Conservation (phyloP, 1,140 invertebrate species). For the Dendrolimus punctatus region DNA sequence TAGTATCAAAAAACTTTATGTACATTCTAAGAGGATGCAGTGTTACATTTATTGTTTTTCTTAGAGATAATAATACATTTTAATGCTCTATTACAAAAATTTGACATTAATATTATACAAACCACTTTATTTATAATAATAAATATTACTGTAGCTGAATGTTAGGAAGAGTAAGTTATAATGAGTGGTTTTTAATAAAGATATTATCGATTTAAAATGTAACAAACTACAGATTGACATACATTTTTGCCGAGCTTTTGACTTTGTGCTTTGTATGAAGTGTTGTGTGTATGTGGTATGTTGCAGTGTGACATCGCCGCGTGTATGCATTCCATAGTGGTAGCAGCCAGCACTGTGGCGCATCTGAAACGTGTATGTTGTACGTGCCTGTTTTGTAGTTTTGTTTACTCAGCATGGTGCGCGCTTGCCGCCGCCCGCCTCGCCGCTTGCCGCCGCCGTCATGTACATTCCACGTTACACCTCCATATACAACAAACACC, state of each 20-base stretch:
- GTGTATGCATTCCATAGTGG: slow-evolving; percentile 16
- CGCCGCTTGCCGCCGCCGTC: slow-evolving; percentile 16
- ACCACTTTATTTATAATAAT: not conserved
- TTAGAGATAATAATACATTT: too few species aligned
- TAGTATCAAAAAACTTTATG: too few species aligned
- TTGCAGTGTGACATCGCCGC: slow-evolving; percentile 12
- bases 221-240: slow-evolving; percentile 2
- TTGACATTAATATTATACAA: not conserved
- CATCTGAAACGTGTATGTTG: slow-evolving; percentile 33
- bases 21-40: too few species aligned
- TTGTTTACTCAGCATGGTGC: slow-evolving; percentile 55
- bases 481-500: slow-evolving; percentile 32
- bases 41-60: too few species aligned
- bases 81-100: not conserved
- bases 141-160: not conserved
- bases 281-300: slow-evolving; percentile 5
- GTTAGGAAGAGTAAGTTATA: not conserved
- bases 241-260: too few species aligned
- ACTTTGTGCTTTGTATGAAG: too few species aligned
- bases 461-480: slow-evolving; percentile 31
- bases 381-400: slow-evolving; percentile 31
- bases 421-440: slow-evolving; percentile 28
- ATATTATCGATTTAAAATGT: too few species aligned
- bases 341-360: slow-evolving; percentile 21
- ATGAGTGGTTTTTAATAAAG: not conserved